Evolutionary conservation across 2,888 invertebrate species (phyloP), one percentile per base, ranked within the genome.

Genomic region (Rambutsinella grinnellia): DNA sequence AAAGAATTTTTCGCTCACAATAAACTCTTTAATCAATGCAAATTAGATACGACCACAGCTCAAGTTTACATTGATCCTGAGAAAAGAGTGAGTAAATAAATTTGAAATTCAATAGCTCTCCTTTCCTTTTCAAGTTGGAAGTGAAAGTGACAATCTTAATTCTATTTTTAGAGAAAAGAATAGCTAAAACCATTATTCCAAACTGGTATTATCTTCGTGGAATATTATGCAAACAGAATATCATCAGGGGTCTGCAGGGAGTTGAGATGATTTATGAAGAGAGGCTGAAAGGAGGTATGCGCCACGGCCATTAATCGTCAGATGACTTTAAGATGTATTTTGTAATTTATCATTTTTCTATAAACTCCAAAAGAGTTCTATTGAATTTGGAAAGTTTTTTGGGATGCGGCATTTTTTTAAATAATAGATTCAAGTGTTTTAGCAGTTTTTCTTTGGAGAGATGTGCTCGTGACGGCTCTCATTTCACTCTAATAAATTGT

Each of bases 201-300:
- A n/a, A n/a, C n/a, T n/a, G n/a, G n/a, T n/a, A n/a, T n/a, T n/a
- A n/a, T n/a, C n/a, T n/a, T n/a, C n/a, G n/a, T n/a, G n/a, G n/a
- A 8, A 46, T 63, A 56, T 56, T 46, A 62, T 26, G 62, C 21
- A 65, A 27, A 53, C 66, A 70, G 53, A n/a, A 58, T 26, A 56
- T 63, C 17, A 63, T 36, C 36, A n/a, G 36, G 36, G 36, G 62
- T 66, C 46, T 65, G 53, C 57, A 17, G 54, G 46, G 56, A 63
- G 62, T 19, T 36, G 58, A 58, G 62, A 61, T 67, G 74, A 74
- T 74, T 74, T 74, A 74, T 74, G 74, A 61, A 21, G 67, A 67
- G 54, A 74, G 62, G 6, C n/a, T n/a, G 13, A 13, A 13, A 67
- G 74, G 66, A 56, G 60, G 44, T 49, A 36, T 74, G 61, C 53